Evolutionary conservation across 2,888 invertebrate genomes (phyloP), one percentile per base, ranked within the genome.

Genomic region (Cataglyphis cursor): DNA sequence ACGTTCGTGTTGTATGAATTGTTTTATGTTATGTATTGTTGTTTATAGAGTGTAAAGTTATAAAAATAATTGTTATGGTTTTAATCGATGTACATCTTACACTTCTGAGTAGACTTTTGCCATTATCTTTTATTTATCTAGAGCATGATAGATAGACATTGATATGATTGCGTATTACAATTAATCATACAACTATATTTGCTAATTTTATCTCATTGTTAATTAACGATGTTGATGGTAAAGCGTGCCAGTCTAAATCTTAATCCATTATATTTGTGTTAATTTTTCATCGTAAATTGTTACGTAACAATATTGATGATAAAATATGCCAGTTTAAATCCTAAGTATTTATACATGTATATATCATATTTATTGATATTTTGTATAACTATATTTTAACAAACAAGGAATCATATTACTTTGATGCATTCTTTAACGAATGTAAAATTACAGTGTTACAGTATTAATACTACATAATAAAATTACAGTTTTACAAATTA

Each of bases 11-110:
- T 41, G 61, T 28, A 28, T 61, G 24, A 28, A 68, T 65, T 68
- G 21, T 54, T 70, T 12, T 61, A 61, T 15, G 54, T 5, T 10
- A 5, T 57, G 21, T 66, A 66, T 74, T 66, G 28, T 66, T 66
- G 9, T 66, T 66, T 66, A 75, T 65, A 73, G 82, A 76, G 74
- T 87, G 78, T 28, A 44, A 15, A 48, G 4, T 64, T 68, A 35
- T 31, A 72, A 44, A 64, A 31, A 31, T 21, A 75, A 76, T 41
- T 76, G 54, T 81, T 78, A 66, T 41, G 38, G 38, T 48, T 81
- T 65, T 64, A 76, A 76, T 38, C 65, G 57, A 76, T 75, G 48
- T 48, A 74, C 0, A 18, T 82, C 75, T 65, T 41, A 66, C 41
- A 65, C 31, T 44, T 74, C 41, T 74, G 73, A 65, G 31, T 74